Evolutionary conservation across 1,140 invertebrate genomes (phyloP), one percentile per base, ranked within the genome.

Genomic region (Cotesia glomerata): DNA sequence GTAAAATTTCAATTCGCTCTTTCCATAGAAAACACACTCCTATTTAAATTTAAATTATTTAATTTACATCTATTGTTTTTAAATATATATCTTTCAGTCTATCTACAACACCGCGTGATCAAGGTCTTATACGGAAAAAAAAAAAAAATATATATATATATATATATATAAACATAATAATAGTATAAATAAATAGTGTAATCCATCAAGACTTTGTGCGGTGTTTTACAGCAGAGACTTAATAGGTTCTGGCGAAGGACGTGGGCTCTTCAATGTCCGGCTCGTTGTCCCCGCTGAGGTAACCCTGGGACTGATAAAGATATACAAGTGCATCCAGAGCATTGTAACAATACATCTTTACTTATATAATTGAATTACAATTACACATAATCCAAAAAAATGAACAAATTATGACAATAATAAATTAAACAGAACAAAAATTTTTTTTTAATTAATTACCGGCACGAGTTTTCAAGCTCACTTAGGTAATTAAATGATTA

Each of bases 281-380:
- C 63, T 86, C 83, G 16, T 79, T 82, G 74, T 86, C 83, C 49
- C 78, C 79, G 75, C 81, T 83, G 61, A 81, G 80, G 79, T 84
- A 84, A 74, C 79, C 81, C 80, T 84, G 82, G 65, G 81, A 78
- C 78, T 84, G 82, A 77, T 82, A 85, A 81, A 86, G 78, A 68
- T 81, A 86, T 81, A 85, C 79, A 83, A 85, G 84, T 83, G 84
- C 84, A 81, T 84, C 85, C 81, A 85, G 79, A 49, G 82, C 82
- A 49, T 5, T 13, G 52, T 51, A 26, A 64, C 14, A 64, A 63
- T 49, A 54, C n/a, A 39, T 14, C 32, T 7, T 34, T 68, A 58
- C 16, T 64, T 49, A 64, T 49, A 18, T 64, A 26, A 61, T 18
- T 1, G 32, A 13, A 34, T 32, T 34, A 26, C 14, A 61, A 18